Evolutionary conservation across 2,888 invertebrate species (phyloP).

Genomic region (Flexamia atlantica): DNA sequence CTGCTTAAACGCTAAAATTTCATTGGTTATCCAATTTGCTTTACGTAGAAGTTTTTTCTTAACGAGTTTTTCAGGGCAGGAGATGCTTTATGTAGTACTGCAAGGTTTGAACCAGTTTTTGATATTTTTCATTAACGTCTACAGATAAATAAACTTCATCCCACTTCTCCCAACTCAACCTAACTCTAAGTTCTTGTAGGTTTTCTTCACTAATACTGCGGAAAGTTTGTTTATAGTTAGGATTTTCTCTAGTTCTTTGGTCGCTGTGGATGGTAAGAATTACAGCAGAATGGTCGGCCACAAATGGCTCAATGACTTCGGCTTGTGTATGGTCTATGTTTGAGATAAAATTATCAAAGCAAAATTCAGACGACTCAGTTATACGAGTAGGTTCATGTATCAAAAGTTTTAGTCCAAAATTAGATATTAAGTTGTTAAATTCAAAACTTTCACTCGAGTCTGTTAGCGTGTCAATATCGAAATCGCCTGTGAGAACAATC

Average conservation of each 20-base stretch:
- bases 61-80: background rate
- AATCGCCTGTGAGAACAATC: background rate
- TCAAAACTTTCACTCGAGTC: background rate
- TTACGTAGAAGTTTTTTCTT: background rate
- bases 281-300: background rate
- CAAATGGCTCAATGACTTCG: background rate
- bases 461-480: background rate
- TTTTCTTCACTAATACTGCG: background rate
- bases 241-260: background rate
- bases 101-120: background rate
- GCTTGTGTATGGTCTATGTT: background rate
- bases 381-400: background rate
- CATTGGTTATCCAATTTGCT: background rate
- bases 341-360: background rate
- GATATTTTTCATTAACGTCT: background rate
- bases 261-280: background rate
- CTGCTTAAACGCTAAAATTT: too few relatives aligned
- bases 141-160: background rate
- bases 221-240: background rate
- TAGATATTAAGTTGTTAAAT: background rate
- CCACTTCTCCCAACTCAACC: background rate
- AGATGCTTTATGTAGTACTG: background rate
- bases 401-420: background rate
- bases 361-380: background rate
- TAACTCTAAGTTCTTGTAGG: background rate